Evolutionary conservation across 2,113 vertebrate genomes (phyloP), one percentile per base, ranked within the genome.

Genomic region (Corythornis vintsioides): DNA sequence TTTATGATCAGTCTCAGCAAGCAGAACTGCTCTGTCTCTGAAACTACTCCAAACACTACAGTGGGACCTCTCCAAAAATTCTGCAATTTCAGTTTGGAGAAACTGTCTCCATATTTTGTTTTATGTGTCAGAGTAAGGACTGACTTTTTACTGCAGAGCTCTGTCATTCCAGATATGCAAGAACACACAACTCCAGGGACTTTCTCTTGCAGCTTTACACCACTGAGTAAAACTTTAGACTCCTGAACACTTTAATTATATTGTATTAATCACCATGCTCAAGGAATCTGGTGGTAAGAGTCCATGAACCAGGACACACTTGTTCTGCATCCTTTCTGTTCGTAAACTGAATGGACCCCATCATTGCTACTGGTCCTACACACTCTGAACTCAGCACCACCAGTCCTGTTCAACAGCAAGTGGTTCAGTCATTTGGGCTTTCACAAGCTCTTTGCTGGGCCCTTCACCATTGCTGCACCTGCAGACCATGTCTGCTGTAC

Each of bases 401-500:
- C n/a, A 60, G 75, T 35, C 18, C 76, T 26, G 52, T 10, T 45
- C 33, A 52, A 24, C 0, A 48, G 8, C 1, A 3, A 2, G 24
- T 17, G 63, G 19, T 6, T 40, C 45, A 59, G 35, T 28, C 33
- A 53, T 29, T 71, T 17, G 35, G 60, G 83, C 43, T 71, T 71
- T 31, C 65, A 66, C 5, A 7, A 57, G 63, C 74, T 65, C 60
- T 83, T 10, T 17, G 48, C 33, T 55, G 61, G 14, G 53, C 35
- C 42, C 7, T 35, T 42, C 0, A 0, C 29, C 69, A 22, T 2
- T 19, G 4, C 59, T 13, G n/a, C n/a, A 60, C 55, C 81, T n/a
- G 52, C n/a, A 78, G 73, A 74, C 42, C n/a, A 28, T 0, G 0
- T 29, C 74, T 20, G 38, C 29, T 7, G 2, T 18, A n/a, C 38